Evolutionary conservation across 1,140 invertebrate genomes (phyloP).

Genomic region (Pemphigus obesinymphae): DNA sequence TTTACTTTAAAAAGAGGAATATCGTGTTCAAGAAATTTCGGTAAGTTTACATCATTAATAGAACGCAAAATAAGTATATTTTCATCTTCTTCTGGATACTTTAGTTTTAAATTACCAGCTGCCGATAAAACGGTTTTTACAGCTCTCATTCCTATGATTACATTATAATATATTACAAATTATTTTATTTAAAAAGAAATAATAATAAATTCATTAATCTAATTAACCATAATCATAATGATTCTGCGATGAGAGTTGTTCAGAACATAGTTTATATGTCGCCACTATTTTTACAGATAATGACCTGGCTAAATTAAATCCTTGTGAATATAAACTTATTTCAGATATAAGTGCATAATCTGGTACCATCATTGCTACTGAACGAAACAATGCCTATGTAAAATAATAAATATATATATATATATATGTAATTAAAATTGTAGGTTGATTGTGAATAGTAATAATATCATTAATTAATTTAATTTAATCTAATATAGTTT

Average conservation of each 20-base stretch:
- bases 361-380: constrained; percentile 97
- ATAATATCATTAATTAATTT: too few species aligned
- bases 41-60: constrained; percentile 89
- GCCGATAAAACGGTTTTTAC: constrained; percentile 86
- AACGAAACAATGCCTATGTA: constrained; percentile 86
- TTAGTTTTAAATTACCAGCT: constrained; percentile 80
- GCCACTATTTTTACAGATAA: constrained; percentile 92
- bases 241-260: constrained; percentile 88
- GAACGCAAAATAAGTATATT: constrained; percentile 80
- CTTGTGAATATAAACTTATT: constrained; percentile 87
- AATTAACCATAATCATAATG: constrained; percentile 90
- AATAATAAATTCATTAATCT: background rate
- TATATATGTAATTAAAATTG: too few species aligned
- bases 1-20: constrained; percentile 74
- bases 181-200: background rate
- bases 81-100: constrained; percentile 78
- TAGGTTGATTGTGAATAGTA: too few species aligned
- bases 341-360: constrained; percentile 93
- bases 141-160: constrained; percentile 66
- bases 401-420: background rate
- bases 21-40: constrained; percentile 85
- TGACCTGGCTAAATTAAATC: constrained; percentile 81
- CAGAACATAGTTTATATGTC: constrained; percentile 87
- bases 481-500: too few species aligned
- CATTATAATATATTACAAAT: background rate